These are phyloP conservation scores for Synanthedon myopaeformis DNA, from an alignment of 2,888 invertebrate genomes.

Conservation along the genomic window DNA sequence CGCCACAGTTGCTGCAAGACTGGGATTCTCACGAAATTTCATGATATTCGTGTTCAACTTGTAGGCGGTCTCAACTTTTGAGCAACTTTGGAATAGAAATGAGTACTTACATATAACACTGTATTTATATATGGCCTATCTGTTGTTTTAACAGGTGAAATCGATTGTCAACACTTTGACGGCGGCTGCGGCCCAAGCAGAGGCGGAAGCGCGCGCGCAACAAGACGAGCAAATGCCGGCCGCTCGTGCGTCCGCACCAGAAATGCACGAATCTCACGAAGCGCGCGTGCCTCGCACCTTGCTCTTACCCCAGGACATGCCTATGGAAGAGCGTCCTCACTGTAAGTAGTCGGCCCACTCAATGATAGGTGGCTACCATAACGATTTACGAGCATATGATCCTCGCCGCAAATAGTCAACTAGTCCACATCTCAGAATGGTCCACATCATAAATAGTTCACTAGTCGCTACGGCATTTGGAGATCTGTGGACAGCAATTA, in stretches of 20 bases:
- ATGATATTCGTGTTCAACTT: too few relatives aligned
- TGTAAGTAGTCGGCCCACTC: conserved; percentile 69
- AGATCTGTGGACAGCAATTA: too few relatives aligned
- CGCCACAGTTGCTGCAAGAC: too few relatives aligned
- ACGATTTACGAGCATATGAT: neutral
- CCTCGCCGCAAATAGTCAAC: neutral
- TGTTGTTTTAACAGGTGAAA: conserved; percentile 36
- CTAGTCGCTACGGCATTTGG: too few relatives aligned
- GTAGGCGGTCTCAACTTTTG: too few relatives aligned
- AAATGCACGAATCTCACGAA: conserved; percentile 58
- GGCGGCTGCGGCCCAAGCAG: conserved; percentile 37
- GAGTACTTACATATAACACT: too few relatives aligned
- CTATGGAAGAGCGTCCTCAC: conserved; percentile 78
- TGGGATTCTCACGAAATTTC: too few relatives aligned
- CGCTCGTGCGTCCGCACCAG: conserved; percentile 47
- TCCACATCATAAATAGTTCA: neutral
- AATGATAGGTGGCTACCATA: neutral
- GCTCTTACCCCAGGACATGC: conserved; percentile 70
- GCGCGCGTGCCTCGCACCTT: conserved; percentile 65
- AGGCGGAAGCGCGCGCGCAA: conserved; percentile 28
- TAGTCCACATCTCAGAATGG: neutral
- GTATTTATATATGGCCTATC: too few relatives aligned
- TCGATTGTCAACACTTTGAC: conserved; percentile 58
- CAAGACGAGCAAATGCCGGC: conserved; percentile 41
- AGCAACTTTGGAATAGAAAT: too few relatives aligned